Percentiles rank a stretch among this genome's conserved stretches.
phyloP scores from a whole-genome alignment of 1,140 invertebrate genomes.

The Eriocheir sinensis region DNA sequence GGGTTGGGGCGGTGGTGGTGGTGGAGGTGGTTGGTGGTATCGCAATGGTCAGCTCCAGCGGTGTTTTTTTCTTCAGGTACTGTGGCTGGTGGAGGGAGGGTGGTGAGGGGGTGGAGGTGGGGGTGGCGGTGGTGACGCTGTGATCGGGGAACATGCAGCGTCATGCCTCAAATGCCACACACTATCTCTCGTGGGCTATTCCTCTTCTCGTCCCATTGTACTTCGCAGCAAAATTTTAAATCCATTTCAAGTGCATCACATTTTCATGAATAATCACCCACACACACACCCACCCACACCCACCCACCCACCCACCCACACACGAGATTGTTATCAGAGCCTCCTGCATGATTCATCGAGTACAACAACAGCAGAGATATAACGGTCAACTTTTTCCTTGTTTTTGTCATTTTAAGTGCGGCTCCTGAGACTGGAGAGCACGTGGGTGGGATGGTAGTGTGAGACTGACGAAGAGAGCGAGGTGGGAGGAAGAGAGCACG shows the following conservation, averaged over 20 bases:
- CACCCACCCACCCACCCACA: slow-evolving; percentile 33
- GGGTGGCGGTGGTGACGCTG: slow-evolving; percentile 5
- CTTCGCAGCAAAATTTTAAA: background rate
- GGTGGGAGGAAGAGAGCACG: no score
- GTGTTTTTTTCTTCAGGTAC: background rate
- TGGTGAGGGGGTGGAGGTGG: slow-evolving; percentile 45
- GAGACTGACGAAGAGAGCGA: no score
- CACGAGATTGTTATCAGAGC: no score
- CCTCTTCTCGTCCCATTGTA: background rate
- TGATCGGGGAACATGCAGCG: background rate
- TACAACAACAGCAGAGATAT: no score
- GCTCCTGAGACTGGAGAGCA: no score
- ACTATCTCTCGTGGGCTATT: background rate
- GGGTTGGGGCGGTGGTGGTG: background rate
- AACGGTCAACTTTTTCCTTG: no score
- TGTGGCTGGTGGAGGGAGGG: background rate
- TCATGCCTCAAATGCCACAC: slow-evolving; percentile 23
- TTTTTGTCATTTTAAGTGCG: no score
- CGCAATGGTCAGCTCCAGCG: background rate
- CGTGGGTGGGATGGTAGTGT: no score
- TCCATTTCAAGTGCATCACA: background rate
- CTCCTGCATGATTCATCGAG: no score
- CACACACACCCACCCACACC: slow-evolving; percentile 38
- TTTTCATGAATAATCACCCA: background rate
- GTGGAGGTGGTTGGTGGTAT: background rate